phyloP scores from a whole-genome alignment of 2,797 vertebrate genomes.

The Manis javanica region DNA sequence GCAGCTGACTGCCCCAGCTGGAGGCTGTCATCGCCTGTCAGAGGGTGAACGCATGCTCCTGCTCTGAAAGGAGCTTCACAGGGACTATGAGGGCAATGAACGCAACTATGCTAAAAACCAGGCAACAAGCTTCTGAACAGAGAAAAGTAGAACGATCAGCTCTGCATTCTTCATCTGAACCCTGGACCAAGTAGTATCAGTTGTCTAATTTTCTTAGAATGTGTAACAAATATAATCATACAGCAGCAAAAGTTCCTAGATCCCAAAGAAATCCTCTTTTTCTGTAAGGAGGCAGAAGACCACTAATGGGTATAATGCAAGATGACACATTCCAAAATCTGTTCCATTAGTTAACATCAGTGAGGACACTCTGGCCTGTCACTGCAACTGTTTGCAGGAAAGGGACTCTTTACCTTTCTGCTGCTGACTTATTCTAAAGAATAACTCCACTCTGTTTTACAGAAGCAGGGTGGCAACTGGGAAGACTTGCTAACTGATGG shows the following conservation, averaged over 20 bases:
- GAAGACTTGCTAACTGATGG: not conserved
- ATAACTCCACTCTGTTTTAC: conserved; percentile 49
- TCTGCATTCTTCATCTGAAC: not conserved
- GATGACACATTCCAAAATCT: conserved; percentile 69
- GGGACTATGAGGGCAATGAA: not conserved
- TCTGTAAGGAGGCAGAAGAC: conserved; percentile 24
- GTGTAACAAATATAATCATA: not conserved
- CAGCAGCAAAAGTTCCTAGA: not conserved
- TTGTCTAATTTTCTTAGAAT: not conserved
- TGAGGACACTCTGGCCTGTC: conserved; percentile 60
- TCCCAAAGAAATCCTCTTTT: conserved; percentile 29
- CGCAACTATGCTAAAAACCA: not conserved
- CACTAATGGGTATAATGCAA: conserved; percentile 29
- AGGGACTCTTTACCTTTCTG: conserved; percentile 64
- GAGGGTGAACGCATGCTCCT: too few relatives aligned
- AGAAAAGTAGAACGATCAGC: not conserved
- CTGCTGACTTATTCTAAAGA: conserved; percentile 69
- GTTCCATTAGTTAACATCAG: conserved; percentile 66
- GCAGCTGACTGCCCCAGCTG: not conserved
- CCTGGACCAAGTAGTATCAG: not conserved
- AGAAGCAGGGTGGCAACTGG: conserved; percentile 57
- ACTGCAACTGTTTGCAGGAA: conserved; percentile 63
- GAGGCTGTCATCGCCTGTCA: not conserved
- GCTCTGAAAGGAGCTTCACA: not conserved
- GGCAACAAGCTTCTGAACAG: not conserved